Conservation (phyloP, 1,140 invertebrate genomes). For the Nasonia vitripennis region DNA sequence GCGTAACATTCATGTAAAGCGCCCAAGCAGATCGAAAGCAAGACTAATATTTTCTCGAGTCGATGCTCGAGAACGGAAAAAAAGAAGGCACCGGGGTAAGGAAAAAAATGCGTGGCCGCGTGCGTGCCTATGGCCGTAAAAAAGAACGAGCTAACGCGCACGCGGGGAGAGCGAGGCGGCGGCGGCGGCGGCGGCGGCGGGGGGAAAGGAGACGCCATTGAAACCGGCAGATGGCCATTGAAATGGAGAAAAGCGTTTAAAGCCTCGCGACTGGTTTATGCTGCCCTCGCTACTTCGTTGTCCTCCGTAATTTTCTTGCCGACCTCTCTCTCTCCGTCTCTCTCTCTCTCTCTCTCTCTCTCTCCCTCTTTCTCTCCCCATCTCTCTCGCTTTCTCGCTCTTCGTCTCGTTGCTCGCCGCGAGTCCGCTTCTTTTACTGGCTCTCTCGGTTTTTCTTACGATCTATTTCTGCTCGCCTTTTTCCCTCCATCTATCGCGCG, state of each 20-base stretch:
- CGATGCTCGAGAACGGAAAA: neutral
- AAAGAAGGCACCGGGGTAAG: neutral
- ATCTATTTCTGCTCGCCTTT: constrained; percentile 28
- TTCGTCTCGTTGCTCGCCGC: neutral
- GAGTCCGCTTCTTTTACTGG: constrained; percentile 17
- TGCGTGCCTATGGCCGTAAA: neutral
- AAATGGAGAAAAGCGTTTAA: constrained; percentile 53
- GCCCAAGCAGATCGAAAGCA: neutral
- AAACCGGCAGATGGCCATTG: constrained; percentile 48
- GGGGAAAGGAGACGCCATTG: constrained; percentile 31
- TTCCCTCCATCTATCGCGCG: constrained; percentile 17
- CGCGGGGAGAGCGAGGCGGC: neutral
- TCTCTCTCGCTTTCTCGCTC: constrained; percentile 35
- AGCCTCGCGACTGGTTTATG: constrained; percentile 42
- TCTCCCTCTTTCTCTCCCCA: neutral
- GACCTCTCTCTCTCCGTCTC: neutral
- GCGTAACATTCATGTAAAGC: neutral
- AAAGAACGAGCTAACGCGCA: neutral
- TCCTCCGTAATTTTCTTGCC: constrained; percentile 45
- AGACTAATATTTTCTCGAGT: neutral
- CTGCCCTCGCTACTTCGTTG: constrained; percentile 41
- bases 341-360: neutral
- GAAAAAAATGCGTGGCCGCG: neutral
- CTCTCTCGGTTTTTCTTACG: constrained; percentile 23
- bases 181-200: neutral